A percentile compares a stretch with the other conserved stretches of the same genome.
Conservation (phyloP, 2,888 invertebrate species). For the Rhamnusium bicolor region DNA sequence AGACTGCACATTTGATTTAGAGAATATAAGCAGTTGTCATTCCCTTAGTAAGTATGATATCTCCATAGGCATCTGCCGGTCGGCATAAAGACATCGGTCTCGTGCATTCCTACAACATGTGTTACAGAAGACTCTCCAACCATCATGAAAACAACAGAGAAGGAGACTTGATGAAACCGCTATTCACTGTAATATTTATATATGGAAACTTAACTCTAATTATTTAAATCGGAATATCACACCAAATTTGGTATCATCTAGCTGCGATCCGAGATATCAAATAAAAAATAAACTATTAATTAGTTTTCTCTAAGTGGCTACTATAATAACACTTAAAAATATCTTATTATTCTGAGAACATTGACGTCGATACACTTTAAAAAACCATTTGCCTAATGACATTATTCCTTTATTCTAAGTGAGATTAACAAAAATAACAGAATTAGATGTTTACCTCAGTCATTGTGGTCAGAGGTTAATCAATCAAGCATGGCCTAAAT, state of each 20-base stretch:
- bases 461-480: too few relatives aligned
- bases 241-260: background rate
- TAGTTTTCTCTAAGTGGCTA: too few relatives aligned
- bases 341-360: too few relatives aligned
- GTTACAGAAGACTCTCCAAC: slow-evolving; percentile 51
- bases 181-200: slow-evolving; percentile 10
- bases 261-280: too few relatives aligned
- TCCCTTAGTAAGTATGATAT: slow-evolving; percentile 67
- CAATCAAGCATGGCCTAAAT: too few relatives aligned
- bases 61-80: slow-evolving; percentile 68
- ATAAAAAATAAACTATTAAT: too few relatives aligned
- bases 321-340: too few relatives aligned
- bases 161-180: slow-evolving; percentile 32
- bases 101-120: slow-evolving; percentile 67
- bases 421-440: too few relatives aligned
- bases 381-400: too few relatives aligned
- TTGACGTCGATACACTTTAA: too few relatives aligned
- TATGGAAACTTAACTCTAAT: background rate
- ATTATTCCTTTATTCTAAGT: too few relatives aligned
- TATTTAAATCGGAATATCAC: background rate
- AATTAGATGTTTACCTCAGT: too few relatives aligned
- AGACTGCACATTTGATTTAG: slow-evolving; percentile 65
- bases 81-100: slow-evolving; percentile 57
- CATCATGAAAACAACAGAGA: slow-evolving; percentile 35
- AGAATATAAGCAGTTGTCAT: slow-evolving; percentile 65